Evolutionary conservation across 2,113 vertebrate genomes (phyloP).

Genomic region (Phasianus colchicus): DNA sequence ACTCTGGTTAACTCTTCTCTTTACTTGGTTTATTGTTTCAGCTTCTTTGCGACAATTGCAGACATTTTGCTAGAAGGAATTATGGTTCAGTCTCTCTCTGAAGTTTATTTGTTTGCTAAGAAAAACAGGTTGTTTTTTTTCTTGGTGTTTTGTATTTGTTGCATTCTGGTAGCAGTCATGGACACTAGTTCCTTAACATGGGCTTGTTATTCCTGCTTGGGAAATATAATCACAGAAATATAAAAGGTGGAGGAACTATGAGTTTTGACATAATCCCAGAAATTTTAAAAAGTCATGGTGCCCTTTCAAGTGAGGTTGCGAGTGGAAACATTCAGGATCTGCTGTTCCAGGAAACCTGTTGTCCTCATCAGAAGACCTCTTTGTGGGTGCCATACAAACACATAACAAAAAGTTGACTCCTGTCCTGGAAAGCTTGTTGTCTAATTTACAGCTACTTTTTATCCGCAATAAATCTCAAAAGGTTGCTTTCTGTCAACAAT

Average conservation of each 20-base stretch:
- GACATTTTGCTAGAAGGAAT: constrained; percentile 2
- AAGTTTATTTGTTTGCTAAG: constrained; percentile 36
- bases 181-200: background rate
- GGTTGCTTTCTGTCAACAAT: constrained; percentile 10
- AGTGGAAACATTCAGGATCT: constrained; percentile 2
- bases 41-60: constrained; percentile 26
- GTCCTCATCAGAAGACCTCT: background rate
- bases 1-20: constrained; percentile 34
- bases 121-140: background rate
- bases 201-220: background rate
- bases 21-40: constrained; percentile 36
- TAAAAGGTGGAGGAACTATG: background rate
- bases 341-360: constrained; percentile 44
- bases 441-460: constrained; percentile 31
- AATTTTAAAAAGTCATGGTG: background rate
- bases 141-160: background rate
- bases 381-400: background rate
- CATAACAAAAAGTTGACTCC: background rate
- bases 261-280: constrained; percentile 13
- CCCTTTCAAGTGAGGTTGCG: background rate
- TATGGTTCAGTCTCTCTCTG: background rate
- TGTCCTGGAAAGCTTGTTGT: constrained; percentile 13
- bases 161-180: background rate
- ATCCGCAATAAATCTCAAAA: constrained; percentile 18
- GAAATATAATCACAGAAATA: constrained; percentile 14